Conservation (phyloP, 2,888 invertebrate genomes). For the Empis stercorea region DNA sequence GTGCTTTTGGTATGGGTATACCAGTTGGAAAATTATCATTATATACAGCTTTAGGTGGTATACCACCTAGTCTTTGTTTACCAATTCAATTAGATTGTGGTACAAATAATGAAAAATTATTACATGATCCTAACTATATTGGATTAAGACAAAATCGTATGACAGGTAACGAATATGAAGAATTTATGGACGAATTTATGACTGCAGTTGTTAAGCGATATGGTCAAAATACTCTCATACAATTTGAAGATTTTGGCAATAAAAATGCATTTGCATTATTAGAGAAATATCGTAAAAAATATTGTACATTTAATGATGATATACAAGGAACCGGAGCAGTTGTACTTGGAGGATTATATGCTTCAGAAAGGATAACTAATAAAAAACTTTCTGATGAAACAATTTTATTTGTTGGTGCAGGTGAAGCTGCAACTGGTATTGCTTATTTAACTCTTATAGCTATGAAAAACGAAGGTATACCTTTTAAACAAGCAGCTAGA, state of each 20-base stretch:
- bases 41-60: conserved; percentile 94
- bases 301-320: conserved; percentile 98
- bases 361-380: conserved; percentile 36
- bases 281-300: conserved; percentile 76
- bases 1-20: conserved; percentile 94
- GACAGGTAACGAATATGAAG: conserved; percentile 77
- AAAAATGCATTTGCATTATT: conserved; percentile 92
- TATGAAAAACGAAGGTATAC: conserved; percentile 59
- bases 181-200: conserved; percentile 96
- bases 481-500: conserved; percentile 56
- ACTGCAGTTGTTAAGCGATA: conserved; percentile 76
- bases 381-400: conserved; percentile 74
- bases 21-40: conserved; percentile 93
- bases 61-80: conserved; percentile 87
- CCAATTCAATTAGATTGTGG: conserved; percentile 92
- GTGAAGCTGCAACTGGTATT: conserved; percentile 87
- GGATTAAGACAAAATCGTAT: conserved; percentile 78
- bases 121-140: conserved; percentile 90
- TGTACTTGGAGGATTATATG: conserved; percentile 76
- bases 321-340: conserved; percentile 97
- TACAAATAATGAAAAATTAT: conserved; percentile 76
- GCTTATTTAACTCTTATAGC: conserved; percentile 82
- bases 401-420: conserved; percentile 83
- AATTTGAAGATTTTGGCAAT: conserved; percentile 98
- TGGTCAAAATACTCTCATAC: conserved; percentile 70